Evolutionary conservation across 1,140 invertebrate species (phyloP), one percentile per base, ranked within the genome.

Genomic region (Drosophila kanapiae): DNA sequence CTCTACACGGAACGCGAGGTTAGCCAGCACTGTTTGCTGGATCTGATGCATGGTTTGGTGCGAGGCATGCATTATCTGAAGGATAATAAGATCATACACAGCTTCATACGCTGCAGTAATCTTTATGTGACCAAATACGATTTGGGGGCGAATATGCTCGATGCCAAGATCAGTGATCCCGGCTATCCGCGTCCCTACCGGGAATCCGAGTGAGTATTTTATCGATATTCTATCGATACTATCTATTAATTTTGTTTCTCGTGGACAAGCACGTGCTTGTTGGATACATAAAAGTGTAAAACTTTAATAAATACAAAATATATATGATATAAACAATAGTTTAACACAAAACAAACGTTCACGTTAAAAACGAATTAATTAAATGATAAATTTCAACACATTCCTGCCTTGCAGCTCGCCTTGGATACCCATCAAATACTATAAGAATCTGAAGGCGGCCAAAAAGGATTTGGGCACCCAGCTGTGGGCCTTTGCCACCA

Each of bases 401-500:
- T n/a, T 33, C 90, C 27, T 6, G 23, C 13, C 13, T 40, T 4
- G 2, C 81, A 97, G 97, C 81, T 94, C 97, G 14, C 96, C 97
- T 76, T 98, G 97, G 97, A 95, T 98, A 79, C 97, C 97, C 1
- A 94, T 95, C 4, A 97, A 98, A 92, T 96, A 95, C 88, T 96
- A 96, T 90, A 84, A 93, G 1, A 95, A 96, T 92, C 94, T 95
- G 77, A 94, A 95, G 77, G 93, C 94, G 48, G 96, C 96, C 23
- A 95, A 94, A 74, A 93, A 93, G 29, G 96, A 95, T 48, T 93
- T 94, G 0, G 93, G 94, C 29, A 96, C 96, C 31, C 97, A 98
- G 88, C 95, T 98, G 23, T 98, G 97, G 97, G 97, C 97, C 14
- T 95, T 97, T 81, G 97, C 96, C 3, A 98, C 97, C 16, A 98